These are phyloP conservation scores for Tenrec ecaudatus DNA, from an alignment of 2,113 vertebrate genomes.

Conservation along the genomic window DNA sequence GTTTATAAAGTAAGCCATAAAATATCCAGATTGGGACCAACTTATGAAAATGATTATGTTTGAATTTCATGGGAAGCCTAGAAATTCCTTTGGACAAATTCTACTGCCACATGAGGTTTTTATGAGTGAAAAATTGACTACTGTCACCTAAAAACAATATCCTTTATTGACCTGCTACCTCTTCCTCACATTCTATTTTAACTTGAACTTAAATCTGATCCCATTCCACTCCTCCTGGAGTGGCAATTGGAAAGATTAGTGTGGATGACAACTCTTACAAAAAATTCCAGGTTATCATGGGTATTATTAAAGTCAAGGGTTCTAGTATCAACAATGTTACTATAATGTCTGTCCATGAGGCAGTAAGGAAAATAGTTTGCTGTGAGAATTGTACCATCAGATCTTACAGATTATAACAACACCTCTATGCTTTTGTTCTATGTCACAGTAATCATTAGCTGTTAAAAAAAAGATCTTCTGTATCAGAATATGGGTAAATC, in stretches of 20 bases:
- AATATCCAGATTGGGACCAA: constrained; percentile 17
- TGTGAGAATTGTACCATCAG: background rate
- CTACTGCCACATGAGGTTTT: background rate
- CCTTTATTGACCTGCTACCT: background rate
- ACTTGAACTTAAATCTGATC: background rate
- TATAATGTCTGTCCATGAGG: background rate
- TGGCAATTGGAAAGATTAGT: background rate
- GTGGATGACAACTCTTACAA: background rate
- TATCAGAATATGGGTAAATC: background rate
- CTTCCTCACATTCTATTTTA: background rate
- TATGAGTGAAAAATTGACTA: background rate
- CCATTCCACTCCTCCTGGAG: background rate
- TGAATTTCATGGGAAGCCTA: background rate
- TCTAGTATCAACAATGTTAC: background rate
- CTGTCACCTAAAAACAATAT: background rate
- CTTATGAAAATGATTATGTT: background rate
- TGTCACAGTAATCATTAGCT: background rate
- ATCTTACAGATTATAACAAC: background rate
- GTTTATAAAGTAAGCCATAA: background rate
- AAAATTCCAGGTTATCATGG: background rate
- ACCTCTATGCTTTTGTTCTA: background rate
- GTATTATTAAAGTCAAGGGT: background rate
- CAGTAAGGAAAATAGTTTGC: background rate
- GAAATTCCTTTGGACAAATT: background rate
- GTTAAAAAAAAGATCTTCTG: no score